Evolutionary conservation across 2,888 invertebrate genomes (phyloP).

Genomic region (Sturmia bella): DNA sequence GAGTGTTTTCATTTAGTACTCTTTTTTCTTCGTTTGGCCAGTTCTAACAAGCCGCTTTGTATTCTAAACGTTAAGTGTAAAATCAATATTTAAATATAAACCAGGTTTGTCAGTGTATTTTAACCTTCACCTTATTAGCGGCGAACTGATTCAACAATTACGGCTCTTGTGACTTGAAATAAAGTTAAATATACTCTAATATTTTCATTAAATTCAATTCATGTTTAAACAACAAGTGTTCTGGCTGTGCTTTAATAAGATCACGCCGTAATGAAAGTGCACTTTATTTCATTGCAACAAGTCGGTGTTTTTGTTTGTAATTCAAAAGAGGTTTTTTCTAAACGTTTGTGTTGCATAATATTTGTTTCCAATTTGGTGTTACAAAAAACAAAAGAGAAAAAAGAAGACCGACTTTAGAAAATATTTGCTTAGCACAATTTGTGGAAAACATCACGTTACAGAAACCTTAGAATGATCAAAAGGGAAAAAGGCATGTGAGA

Average conservation of each 20-base stretch:
- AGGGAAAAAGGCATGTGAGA: not conserved
- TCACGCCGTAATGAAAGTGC: conserved; percentile 13
- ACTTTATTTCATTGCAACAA: not conserved
- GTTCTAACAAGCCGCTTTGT: conserved; percentile 65
- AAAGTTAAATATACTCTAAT: conserved; percentile 53
- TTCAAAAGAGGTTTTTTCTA: conserved; percentile 40
- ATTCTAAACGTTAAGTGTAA: conserved; percentile 49
- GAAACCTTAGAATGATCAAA: not conserved
- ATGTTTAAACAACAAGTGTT: conserved; percentile 6
- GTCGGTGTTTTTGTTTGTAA: conserved; percentile 24
- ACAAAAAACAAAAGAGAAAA: not conserved
- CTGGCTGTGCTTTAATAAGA: conserved; percentile 50
- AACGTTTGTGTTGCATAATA: conserved; percentile 2
- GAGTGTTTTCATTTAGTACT: conserved; percentile 10
- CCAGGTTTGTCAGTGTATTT: conserved; percentile 10
- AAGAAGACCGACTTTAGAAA: conserved; percentile 49
- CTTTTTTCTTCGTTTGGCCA: conserved; percentile 4
- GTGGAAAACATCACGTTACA: conserved; percentile 46
- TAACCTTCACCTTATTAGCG: conserved; percentile 43
- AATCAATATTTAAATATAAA: conserved; percentile 63
- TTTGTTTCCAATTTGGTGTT: conserved; percentile 45
- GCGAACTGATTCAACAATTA: conserved; percentile 49
- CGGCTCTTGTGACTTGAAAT: not conserved
- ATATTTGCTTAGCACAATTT: conserved; percentile 56
- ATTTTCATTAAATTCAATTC: conserved; percentile 44